Base-by-base conservation (phyloP, 2,797 vertebrate genomes). In the Siniperca undulata region DNA sequence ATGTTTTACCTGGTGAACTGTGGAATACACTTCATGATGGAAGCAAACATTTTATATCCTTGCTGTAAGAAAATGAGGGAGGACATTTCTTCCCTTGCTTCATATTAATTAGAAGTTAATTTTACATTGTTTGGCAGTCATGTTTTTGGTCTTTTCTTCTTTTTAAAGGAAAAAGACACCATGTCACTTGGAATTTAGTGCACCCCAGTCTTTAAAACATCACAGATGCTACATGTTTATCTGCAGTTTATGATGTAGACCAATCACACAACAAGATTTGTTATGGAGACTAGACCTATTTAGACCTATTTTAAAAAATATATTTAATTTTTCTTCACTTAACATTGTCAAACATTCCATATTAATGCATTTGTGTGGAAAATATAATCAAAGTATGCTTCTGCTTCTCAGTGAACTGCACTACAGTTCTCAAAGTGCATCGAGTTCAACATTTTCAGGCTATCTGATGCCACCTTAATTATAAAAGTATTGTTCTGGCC, bases 71-170 rank as follows among this genome's bases (percentile, higher is more conserved):
- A 22, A 62, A 55, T 9, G 16, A 70, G 13, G 1, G 20, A 30
- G 14, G n/a, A 27, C 36, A 11, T 59, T 24, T 19, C 16, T 46
- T 71, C 17, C 16, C 30, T 30, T 27, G 7, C 56, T 70, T 75
- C 7, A 24, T 50, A 44, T 59, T 30, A 68, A 62, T 52, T 69
- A 12, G 5, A 55, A 59, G 24, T 68, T 42, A 4, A 72, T 83
- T 68, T 65, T 0, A 9, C 19, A 69, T 69, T 0, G 17, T 58
- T 64, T 16, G 11, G 7, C 40, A 40, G 48, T 14, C 13, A 2
- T 1, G 20, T 10, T 74, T 67, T 20, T 34, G 0, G 46, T 38
- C 38, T 64, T 52, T 10, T 48, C 52, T 13, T 59, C 0, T 61
- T 16, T 48, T 64, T 17, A 52, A 66, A 62, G 55, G 0, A 9